Conservation (phyloP, 1,140 invertebrate species). For the Thrips palmi region DNA sequence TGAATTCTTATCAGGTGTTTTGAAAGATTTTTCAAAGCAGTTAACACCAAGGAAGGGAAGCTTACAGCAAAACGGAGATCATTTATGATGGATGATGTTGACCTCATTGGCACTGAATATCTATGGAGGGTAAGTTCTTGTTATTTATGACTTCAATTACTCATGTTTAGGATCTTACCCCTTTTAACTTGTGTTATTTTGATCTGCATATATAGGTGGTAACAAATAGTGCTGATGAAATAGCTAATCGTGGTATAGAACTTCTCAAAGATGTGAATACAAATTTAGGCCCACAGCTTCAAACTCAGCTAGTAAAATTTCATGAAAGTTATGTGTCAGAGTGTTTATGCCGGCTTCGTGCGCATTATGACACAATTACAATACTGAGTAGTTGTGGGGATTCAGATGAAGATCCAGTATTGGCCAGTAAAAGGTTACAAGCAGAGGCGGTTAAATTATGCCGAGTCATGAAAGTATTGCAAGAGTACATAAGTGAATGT, state of each 20-base stretch:
- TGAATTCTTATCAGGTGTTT: slow-evolving; percentile 47
- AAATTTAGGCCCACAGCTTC: slow-evolving; percentile 71
- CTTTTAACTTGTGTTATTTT: slow-evolving; percentile 1
- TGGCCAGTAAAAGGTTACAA: slow-evolving; percentile 5
- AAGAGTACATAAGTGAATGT: slow-evolving; percentile 91
- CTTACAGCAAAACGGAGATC: slow-evolving; percentile 70
- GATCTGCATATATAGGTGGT: slow-evolving; percentile 39
- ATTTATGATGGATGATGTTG: slow-evolving; percentile 63
- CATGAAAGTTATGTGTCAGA: slow-evolving; percentile 81
- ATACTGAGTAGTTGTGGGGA: slow-evolving; percentile 24
- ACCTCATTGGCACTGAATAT: slow-evolving; percentile 92
- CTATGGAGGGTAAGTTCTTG: slow-evolving; percentile 62
- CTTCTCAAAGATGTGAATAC: slow-evolving; percentile 86
- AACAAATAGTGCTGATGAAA: slow-evolving; percentile 74
- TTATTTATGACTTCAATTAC: background rate
- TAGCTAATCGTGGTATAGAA: slow-evolving; percentile 78
- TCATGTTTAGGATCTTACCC: background rate
- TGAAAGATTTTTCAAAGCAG: slow-evolving; percentile 90
- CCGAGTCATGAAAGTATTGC: slow-evolving; percentile 81
- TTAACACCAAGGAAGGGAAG: slow-evolving; percentile 90
- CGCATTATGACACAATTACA: slow-evolving; percentile 55
- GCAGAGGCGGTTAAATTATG: slow-evolving; percentile 78
- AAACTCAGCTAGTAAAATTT: slow-evolving; percentile 54
- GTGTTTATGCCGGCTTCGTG: slow-evolving; percentile 73
- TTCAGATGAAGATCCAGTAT: background rate